Base-by-base conservation (phyloP, 2,113 vertebrate species). In the Macrotis lagotis region DNA sequence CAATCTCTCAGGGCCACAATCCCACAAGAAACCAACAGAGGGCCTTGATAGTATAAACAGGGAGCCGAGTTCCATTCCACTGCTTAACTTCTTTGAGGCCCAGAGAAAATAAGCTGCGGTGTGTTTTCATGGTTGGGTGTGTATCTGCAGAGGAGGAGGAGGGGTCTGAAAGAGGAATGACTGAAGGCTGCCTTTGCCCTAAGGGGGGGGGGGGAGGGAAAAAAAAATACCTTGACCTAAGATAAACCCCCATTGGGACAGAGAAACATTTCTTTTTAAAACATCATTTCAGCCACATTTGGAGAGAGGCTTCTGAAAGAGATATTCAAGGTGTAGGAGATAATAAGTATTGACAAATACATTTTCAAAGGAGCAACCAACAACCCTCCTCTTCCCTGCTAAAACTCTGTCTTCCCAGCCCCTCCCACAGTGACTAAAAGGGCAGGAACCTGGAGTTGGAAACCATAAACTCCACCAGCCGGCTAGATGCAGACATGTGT, bases 401-500 rank as follows among this genome's bases (percentile, higher is more conserved):
- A 16, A 74, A 74, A 74, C 37, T 74, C 66, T n/a, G 66, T 28
- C 47, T 4, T 52, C 91, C n/a, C 90, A 31, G 3, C 25, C 55
- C 47, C 48, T 22, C 51, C 53, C 92, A 91, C 93, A 96, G 93
- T 92, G 97, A 96, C 95, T 22, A 95, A 94, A 90, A 2, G 48
- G 92, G 97, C 89, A 0, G 55, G 96, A 98, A 51, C 96, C 96
- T 94, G 0, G 0, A 1, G 2, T 90, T 52, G 92, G 2, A 91
- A 92, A 48, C 14, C 96, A 93, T 92, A 28, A 92, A 25, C 0
- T 8, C 66, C 0, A 0, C 16, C 51, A 0, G 0, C 14, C 3
- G 50, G 96, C 90, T 0, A n/a, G n/a, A n/a, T n/a, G 96, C 95
- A 93, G 66, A 98, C 98, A 98, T 94, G 92, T 98, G 98, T 98